phyloP scores from a whole-genome alignment of 2,797 vertebrate genomes.

The Okamejei kenojei region DNA sequence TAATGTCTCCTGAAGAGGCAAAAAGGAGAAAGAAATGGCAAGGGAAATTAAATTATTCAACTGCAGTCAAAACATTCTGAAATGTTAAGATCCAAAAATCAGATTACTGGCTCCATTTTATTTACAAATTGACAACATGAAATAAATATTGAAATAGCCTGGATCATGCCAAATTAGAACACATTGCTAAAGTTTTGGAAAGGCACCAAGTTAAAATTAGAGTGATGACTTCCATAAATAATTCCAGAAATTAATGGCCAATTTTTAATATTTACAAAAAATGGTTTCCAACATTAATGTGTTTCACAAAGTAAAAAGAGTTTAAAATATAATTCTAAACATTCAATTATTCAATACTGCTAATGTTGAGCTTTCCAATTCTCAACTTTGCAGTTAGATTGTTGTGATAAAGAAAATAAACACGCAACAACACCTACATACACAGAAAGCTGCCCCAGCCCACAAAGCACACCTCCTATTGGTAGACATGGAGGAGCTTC shows the following conservation, averaged over 20 bases:
- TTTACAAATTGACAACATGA: not conserved
- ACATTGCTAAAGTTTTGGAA: not conserved
- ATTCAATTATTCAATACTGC: constrained; percentile 18
- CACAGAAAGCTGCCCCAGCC: constrained; percentile 30
- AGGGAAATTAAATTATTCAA: not conserved
- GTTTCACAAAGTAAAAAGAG: not conserved
- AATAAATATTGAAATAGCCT: not conserved
- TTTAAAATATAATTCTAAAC: constrained; percentile 18
- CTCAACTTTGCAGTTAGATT: constrained; percentile 9
- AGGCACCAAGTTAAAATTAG: not conserved
- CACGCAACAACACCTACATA: constrained; percentile 5
- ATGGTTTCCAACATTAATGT: not conserved
- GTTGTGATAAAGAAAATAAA: constrained; percentile 15
- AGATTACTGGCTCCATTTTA: not conserved
- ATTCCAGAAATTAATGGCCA: not conserved
- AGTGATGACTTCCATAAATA: not conserved
- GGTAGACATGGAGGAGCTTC: constrained; percentile 35
- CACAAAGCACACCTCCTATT: constrained; percentile 35
- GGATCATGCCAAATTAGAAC: not conserved
- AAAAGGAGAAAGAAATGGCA: not conserved
- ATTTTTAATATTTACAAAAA: not conserved
- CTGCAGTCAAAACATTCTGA: not conserved
- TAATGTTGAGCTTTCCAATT: constrained; percentile 13
- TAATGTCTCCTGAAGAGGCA: not conserved
- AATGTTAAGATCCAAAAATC: not conserved